These are phyloP conservation scores for Tetropium fuscum DNA, from an alignment of 2,888 invertebrate species.

Conservation along the genomic window DNA sequence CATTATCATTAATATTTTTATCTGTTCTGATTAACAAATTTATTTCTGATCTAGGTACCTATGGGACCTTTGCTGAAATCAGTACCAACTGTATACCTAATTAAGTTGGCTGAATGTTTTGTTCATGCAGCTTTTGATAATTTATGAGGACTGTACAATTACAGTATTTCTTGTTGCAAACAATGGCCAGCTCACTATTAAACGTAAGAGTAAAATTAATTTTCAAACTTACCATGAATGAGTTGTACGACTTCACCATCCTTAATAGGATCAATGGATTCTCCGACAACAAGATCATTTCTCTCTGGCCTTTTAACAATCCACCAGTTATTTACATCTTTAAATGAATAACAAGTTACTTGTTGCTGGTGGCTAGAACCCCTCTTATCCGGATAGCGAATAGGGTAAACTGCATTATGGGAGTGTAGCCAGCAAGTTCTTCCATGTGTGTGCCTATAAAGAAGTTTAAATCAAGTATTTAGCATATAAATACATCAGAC, in stretches of 20 bases:
- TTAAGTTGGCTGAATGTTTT: no score
- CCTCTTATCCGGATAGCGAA: constrained; percentile 88
- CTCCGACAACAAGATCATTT: constrained; percentile 82
- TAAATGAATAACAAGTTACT: constrained; percentile 93
- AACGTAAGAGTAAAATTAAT: background rate
- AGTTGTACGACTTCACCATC: constrained; percentile 95
- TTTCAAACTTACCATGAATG: constrained; percentile 77
- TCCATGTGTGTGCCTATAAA: constrained; percentile 86
- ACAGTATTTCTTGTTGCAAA: no score
- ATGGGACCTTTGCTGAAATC: no score
- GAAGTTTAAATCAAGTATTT: background rate
- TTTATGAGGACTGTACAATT: no score
- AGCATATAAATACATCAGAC: background rate
- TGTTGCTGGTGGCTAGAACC: constrained; percentile 98
- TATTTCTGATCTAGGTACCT: no score
- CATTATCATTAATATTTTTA: no score
- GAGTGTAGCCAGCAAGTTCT: constrained; percentile 97
- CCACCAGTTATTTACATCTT: constrained; percentile 99
- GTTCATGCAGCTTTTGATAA: no score
- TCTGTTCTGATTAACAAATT: no score
- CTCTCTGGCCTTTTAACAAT: constrained; percentile 90
- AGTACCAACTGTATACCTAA: no score
- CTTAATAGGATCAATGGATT: constrained; percentile 82
- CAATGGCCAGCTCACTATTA: no score
- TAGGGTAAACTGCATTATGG: constrained; percentile 92